Percentiles rank a stretch among this genome's conserved stretches.
These are phyloP conservation scores for Hirundichthys speculiger DNA, from an alignment of 2,113 vertebrate species.

Conservation along the genomic window DNA sequence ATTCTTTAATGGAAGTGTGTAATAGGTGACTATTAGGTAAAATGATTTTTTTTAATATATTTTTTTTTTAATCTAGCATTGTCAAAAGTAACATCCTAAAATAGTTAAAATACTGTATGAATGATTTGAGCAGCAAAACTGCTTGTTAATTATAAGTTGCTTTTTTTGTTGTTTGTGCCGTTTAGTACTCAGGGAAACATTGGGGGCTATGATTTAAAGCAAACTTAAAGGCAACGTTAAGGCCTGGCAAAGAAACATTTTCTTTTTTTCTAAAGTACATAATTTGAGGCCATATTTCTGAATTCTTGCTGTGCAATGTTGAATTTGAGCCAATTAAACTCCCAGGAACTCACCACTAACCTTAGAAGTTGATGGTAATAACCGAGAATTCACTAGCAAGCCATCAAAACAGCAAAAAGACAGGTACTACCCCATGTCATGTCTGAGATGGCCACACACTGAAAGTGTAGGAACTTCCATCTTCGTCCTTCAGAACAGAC, in stretches of 20 bases:
- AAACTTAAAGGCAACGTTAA: neutral
- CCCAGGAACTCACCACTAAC: conserved; percentile 3
- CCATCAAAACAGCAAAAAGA: conserved; percentile 68
- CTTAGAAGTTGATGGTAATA: conserved; percentile 21
- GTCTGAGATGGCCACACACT: conserved; percentile 78
- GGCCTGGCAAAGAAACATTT: conserved; percentile 5
- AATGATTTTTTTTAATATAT: too few relatives aligned
- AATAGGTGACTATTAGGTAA: too few relatives aligned
- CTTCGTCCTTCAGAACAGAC: conserved; percentile 85
- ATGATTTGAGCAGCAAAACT: too few relatives aligned
- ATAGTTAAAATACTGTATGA: too few relatives aligned
- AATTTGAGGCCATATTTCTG: conserved; percentile 17
- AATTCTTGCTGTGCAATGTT: neutral
- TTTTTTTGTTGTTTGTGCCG: too few relatives aligned
- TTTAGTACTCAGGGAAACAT: too few relatives aligned
- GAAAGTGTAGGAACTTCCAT: conserved; percentile 78
- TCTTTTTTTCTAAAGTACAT: neutral
- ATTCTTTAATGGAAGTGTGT: too few relatives aligned
- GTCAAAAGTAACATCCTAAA: too few relatives aligned
- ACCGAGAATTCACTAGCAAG: conserved; percentile 44
- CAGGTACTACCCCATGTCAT: conserved; percentile 75
- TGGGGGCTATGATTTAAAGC: too few relatives aligned
- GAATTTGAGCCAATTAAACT: neutral
- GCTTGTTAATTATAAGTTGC: too few relatives aligned
- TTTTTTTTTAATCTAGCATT: too few relatives aligned